Percentiles rank a stretch among this genome's conserved stretches.
Evolutionary conservation across 2,888 invertebrate genomes (phyloP).

Genomic region (Lithodes maja): DNA sequence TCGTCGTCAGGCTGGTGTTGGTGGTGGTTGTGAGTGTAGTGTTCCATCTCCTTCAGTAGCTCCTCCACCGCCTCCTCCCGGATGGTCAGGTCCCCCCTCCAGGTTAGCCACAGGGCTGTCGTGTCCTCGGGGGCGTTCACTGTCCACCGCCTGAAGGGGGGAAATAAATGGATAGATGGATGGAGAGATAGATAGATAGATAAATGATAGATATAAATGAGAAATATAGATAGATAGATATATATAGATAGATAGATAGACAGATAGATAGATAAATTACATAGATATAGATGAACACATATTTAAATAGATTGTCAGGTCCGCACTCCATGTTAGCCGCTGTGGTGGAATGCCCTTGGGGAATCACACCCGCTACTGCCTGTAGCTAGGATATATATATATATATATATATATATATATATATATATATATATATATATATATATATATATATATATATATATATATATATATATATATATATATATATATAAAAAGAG

Average conservation of each 20-base stretch:
- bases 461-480: too few species aligned
- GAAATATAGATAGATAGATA: neutral
- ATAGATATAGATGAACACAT: neutral
- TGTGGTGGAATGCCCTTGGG: too few species aligned
- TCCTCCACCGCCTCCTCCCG: slow-evolving; percentile 28
- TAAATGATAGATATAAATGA: neutral
- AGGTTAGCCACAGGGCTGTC: slow-evolving; percentile 24
- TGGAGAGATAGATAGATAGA: too few species aligned
- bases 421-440: neutral
- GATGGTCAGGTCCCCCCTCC: slow-evolving; percentile 41
- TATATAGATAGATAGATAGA: neutral
- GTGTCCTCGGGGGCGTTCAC: slow-evolving; percentile 32
- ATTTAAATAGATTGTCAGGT: neutral
- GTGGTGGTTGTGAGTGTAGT: too few species aligned
- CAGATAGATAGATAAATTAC: neutral
- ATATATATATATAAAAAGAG: too few species aligned
- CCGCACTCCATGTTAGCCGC: too few species aligned
- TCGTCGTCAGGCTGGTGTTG: too few species aligned
- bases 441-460: too few species aligned
- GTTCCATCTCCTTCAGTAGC: neutral
- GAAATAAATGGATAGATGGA: too few species aligned
- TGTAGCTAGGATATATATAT: too few species aligned
- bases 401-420: too few species aligned
- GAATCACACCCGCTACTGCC: too few species aligned
- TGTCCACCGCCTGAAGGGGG: slow-evolving; percentile 40